Conservation (phyloP, 2,888 invertebrate species). For the Sminthurinus aureus region DNA sequence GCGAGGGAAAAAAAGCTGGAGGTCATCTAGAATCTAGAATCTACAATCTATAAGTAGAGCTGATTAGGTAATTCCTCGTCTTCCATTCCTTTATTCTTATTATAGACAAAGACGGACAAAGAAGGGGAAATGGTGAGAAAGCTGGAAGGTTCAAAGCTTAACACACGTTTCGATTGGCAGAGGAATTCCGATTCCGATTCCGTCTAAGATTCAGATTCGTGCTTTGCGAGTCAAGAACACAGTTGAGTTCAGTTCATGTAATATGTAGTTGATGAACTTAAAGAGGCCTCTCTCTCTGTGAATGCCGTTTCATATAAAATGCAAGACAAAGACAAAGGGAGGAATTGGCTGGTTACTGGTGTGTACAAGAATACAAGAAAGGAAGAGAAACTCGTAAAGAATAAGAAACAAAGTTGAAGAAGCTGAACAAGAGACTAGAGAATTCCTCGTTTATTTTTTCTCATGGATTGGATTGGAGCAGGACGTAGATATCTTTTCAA, state of each 20-base stretch:
- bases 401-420: background rate
- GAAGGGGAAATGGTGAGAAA: background rate
- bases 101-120: background rate
- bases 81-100: too few relatives aligned
- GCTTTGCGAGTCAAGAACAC: background rate
- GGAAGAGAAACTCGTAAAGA: background rate
- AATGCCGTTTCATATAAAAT: background rate
- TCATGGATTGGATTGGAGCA: too few relatives aligned
- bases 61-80: too few relatives aligned
- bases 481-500: too few relatives aligned
- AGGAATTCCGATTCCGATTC: too few relatives aligned
- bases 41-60: too few relatives aligned
- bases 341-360: background rate
- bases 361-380: background rate
- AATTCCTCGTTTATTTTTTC: too few relatives aligned
- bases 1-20: background rate
- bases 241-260: background rate
- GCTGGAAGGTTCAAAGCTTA: too few relatives aligned
- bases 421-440: background rate
- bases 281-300: background rate
- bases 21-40: too few relatives aligned
- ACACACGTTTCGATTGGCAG: background rate
- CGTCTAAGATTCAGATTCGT: background rate
- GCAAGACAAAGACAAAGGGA: constrained; percentile 5
- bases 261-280: background rate